Evolutionary conservation across 30 jellyfish, hydroid and myxozoan species (phyloP).

Genomic region (Cassiopea xamachana): DNA sequence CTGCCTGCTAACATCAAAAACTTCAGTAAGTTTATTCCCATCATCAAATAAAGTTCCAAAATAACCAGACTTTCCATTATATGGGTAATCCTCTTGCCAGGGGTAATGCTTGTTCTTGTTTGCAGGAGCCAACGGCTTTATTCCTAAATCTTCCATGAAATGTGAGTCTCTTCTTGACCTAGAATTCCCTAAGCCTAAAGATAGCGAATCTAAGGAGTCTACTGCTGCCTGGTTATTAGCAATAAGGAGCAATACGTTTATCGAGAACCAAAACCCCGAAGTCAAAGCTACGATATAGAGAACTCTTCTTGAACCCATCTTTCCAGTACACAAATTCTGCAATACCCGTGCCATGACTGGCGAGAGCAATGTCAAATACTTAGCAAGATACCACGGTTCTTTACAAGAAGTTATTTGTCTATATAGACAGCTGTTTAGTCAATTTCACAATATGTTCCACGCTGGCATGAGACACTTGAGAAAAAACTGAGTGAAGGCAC

Average conservation of each 20-base stretch:
- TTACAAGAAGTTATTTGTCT: conserved; percentile 3
- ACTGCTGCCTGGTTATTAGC: conserved; percentile 91
- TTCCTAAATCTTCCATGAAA: conserved; percentile 81
- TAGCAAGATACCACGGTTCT: neutral
- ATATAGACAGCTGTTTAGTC: conserved; percentile 22
- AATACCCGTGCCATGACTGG: neutral
- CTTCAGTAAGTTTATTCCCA: conserved; percentile 51
- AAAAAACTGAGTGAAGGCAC: neutral
- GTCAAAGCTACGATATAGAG: conserved; percentile 86
- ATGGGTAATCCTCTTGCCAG: conserved; percentile 80
- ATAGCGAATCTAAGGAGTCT: conserved; percentile 80
- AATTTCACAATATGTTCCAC: neutral
- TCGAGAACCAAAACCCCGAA: conserved; percentile 93
- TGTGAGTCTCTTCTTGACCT: conserved; percentile 83
- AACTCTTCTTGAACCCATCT: conserved; percentile 56
- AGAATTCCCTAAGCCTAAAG: conserved; percentile 72
- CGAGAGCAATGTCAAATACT: neutral
- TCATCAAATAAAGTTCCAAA: conserved; percentile 29
- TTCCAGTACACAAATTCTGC: conserved; percentile 13
- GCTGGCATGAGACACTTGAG: neutral
- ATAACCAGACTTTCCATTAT: conserved; percentile 12
- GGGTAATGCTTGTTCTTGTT: conserved; percentile 81
- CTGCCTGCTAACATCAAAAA: conserved; percentile 84
- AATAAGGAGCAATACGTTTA: conserved; percentile 81
- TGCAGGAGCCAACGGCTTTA: conserved; percentile 95